Base-by-base conservation (phyloP, 37 sponge, comb jelly and placozoan genomes). In the Mnemiopsis leidyi region DNA sequence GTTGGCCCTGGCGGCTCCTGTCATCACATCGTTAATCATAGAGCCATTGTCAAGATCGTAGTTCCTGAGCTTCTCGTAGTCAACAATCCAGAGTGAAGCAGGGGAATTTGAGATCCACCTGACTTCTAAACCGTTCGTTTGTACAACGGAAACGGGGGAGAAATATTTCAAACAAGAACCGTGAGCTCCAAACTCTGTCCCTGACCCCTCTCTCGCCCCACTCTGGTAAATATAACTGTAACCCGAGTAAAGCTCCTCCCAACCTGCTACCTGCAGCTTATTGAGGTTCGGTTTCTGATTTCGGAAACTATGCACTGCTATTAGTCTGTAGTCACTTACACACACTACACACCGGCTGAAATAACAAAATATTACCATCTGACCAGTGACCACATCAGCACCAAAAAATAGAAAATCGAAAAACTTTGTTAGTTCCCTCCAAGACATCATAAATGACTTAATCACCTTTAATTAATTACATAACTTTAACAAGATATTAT, bases 251-350 rank as follows among this genome's bases (percentile, higher is more conserved):
- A 71, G n/a, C 20, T 71, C 75, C 25, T 3, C 7, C 75, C 75
- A 71, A 7, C 75, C 75, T 13, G 25, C 30, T 71, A 5, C 2
- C 30, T 23, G 21, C 2, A 71, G 75, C 3, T 71, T 29, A 5
- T n/a, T 29, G 21, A 28, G 25, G 20, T 71, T 28, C 3, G 75
- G 75, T 5, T 71, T 71, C 75, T 71, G 7, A 25, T 71, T 71
- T 71, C 75, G 75, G 75, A 29, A 71, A 25, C 75, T 71, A 25
- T 71, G 75, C 30, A 71, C 75, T 71, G 75, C 75, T 25, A 71
- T 71, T 2, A 71, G 75, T 25, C n/a, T 71, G 75, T 71, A 71
- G 75, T 71, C 75, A 28, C 30, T 29, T n/a, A 71, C 75, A 71
- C 75, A 71, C 7, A 71, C 75, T 7, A 71, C 75, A 28, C 75